phyloP scores from a whole-genome alignment of 2,888 invertebrate species.

The Endomychus coccineus region DNA sequence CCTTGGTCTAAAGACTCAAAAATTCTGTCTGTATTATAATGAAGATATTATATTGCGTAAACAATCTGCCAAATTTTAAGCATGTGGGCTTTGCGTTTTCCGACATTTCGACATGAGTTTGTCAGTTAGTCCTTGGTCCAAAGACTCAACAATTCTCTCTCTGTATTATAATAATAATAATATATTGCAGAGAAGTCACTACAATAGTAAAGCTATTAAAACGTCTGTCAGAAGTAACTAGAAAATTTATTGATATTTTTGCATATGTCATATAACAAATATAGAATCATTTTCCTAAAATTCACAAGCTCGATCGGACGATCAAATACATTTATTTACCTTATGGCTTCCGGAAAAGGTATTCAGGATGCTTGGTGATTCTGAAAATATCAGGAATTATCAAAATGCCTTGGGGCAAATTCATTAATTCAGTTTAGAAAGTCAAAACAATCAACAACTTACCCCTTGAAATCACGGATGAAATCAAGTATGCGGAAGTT shows the following conservation, averaged over 20 bases:
- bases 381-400: slow-evolving; percentile 2
- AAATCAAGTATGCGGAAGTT: slow-evolving; percentile 65
- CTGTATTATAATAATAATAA: background rate
- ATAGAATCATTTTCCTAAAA: slow-evolving; percentile 1
- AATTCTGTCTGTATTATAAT: no score
- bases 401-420: no score
- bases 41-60: no score
- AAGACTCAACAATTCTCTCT: background rate
- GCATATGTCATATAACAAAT: background rate
- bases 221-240: no score
- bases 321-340: background rate
- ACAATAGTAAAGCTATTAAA: background rate
- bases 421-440: no score
- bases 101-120: background rate
- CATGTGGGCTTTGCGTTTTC: background rate
- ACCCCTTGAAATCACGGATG: slow-evolving; percentile 68
- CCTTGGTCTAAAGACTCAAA: no score
- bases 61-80: background rate
- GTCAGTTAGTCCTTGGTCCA: background rate
- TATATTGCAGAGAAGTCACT: slow-evolving; percentile 1
- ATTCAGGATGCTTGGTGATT: slow-evolving; percentile 3
- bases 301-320: background rate
- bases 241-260: no score
- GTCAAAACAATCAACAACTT: slow-evolving; percentile 53
- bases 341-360: background rate